Conservation (phyloP, 30 jellyfish, hydroid and myxozoan species). For the Aurelia aurita region DNA sequence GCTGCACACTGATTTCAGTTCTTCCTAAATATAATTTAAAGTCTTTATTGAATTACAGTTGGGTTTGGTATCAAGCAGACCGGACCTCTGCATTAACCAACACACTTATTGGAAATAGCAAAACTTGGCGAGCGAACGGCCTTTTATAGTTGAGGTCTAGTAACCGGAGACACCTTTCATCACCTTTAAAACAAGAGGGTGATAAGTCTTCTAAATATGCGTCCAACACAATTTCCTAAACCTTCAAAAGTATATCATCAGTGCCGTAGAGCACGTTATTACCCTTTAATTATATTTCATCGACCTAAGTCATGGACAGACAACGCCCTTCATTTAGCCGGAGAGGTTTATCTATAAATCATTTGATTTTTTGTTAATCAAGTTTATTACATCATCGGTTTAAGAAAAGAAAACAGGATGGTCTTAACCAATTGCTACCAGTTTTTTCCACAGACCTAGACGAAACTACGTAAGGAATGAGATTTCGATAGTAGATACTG, state of each 20-base stretch:
- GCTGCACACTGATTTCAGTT: no score
- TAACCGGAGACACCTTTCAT: conserved; percentile 41
- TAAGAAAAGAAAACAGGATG: no score
- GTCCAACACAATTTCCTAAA: conserved; percentile 41
- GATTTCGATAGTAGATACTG: no score
- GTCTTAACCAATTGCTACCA: no score
- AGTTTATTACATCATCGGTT: no score
- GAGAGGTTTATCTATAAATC: conserved; percentile 16
- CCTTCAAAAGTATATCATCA: conserved; percentile 41
- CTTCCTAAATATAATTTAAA: no score
- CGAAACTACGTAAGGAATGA: no score
- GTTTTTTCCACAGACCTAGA: no score
- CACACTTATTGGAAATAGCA: not conserved
- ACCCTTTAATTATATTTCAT: not conserved
- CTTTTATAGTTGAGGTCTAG: conserved; percentile 30
- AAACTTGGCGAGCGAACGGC: not conserved
- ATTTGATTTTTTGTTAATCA: no score
- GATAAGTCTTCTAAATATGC: conserved; percentile 65
- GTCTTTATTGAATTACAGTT: no score
- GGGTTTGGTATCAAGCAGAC: no score
- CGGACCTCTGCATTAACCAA: not conserved
- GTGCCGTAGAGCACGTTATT: not conserved
- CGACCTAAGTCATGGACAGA: not conserved
- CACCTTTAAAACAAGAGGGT: conserved; percentile 39
- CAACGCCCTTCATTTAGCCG: conserved; percentile 55